Evolutionary conservation across 2,797 vertebrate species (phyloP).

Genomic region (Ptychadena robeensis): DNA sequence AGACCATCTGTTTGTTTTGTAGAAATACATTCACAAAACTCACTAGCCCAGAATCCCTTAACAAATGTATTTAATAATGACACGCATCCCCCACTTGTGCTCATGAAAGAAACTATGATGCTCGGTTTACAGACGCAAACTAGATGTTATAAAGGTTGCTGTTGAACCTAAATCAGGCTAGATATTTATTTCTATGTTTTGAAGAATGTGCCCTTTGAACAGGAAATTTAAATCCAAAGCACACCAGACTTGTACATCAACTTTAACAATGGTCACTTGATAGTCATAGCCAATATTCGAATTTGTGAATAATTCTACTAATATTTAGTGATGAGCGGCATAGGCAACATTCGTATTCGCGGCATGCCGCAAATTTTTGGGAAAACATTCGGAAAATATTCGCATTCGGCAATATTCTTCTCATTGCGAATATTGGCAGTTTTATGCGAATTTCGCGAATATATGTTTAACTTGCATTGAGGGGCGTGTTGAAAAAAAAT

Average conservation of each 20-base stretch:
- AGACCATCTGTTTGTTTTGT: constrained; percentile 79
- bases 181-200: neutral
- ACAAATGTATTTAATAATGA: constrained; percentile 78
- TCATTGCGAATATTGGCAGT: too few relatives aligned
- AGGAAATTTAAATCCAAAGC: neutral
- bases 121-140: neutral
- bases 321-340: too few relatives aligned
- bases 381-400: too few relatives aligned
- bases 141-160: neutral
- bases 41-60: constrained; percentile 77
- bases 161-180: neutral
- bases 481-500: too few relatives aligned
- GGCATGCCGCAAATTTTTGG: too few relatives aligned
- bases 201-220: neutral
- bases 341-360: too few relatives aligned
- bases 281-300: too few relatives aligned
- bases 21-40: constrained; percentile 82
- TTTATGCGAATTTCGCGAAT: too few relatives aligned
- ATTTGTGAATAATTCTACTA: too few relatives aligned
- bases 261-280: too few relatives aligned
- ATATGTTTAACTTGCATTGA: too few relatives aligned
- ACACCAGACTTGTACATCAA: neutral
- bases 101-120: constrained; percentile 70
- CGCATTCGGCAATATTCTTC: too few relatives aligned
- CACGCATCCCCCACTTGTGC: constrained; percentile 71